Percentiles rank a stretch among this genome's conserved stretches.
Evolutionary conservation across 2,888 invertebrate species (phyloP).

Genomic region (Drosophila mettleri): DNA sequence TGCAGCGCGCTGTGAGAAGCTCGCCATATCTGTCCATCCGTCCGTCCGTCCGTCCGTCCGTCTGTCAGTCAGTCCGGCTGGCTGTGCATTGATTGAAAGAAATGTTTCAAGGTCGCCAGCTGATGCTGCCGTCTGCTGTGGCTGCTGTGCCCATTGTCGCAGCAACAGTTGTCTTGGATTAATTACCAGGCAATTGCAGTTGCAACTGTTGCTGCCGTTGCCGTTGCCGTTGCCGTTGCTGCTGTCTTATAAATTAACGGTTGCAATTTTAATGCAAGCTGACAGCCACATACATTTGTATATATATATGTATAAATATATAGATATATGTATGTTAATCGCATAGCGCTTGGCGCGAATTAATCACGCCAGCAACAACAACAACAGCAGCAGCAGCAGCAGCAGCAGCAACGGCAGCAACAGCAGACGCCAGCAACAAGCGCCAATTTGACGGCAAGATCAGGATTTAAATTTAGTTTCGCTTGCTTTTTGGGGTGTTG

Average conservation of each 20-base stretch:
- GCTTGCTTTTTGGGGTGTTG: slow-evolving; percentile 35
- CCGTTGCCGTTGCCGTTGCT: slow-evolving; percentile 21
- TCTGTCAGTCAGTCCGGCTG: slow-evolving; percentile 18
- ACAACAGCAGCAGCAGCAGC: slow-evolving; percentile 12
- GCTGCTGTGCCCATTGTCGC: slow-evolving; percentile 35
- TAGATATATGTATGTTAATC: slow-evolving; percentile 56
- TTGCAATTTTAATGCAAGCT: slow-evolving; percentile 71
- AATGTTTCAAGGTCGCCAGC: slow-evolving; percentile 72
- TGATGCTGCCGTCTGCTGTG: slow-evolving; percentile 28
- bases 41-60: slow-evolving; percentile 33
- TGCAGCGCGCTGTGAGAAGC: slow-evolving; percentile 19
- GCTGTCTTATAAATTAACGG: slow-evolving; percentile 76
- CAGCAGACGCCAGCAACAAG: slow-evolving; percentile 38
- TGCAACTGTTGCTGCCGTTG: slow-evolving; percentile 41
- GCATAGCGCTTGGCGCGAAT: slow-evolving; percentile 60
- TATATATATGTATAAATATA: slow-evolving; percentile 11
- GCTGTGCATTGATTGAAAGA: slow-evolving; percentile 58
- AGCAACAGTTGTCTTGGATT: slow-evolving; percentile 60
- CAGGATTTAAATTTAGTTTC: slow-evolving; percentile 72
- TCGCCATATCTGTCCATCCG: slow-evolving; percentile 4
- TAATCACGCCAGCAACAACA: slow-evolving; percentile 55
- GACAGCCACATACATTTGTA: slow-evolving; percentile 51
- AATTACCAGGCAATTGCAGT: slow-evolving; percentile 60
- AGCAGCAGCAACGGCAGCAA: background rate
- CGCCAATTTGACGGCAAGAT: slow-evolving; percentile 72